phyloP scores from a whole-genome alignment of 2,888 invertebrate genomes.

The Synergus itoensis region DNA sequence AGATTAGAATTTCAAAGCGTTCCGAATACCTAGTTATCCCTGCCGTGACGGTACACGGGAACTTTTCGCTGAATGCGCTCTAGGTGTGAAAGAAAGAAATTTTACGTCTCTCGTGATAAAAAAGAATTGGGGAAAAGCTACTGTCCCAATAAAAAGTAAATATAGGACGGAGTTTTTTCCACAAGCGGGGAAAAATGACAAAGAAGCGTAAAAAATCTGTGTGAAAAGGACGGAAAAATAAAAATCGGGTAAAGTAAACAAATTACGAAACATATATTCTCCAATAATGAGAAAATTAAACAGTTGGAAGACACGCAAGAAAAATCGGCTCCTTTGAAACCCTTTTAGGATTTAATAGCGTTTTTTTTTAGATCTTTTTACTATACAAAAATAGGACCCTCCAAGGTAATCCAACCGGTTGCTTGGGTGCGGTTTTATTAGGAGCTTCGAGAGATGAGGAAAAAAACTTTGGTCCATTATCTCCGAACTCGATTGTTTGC shows the following conservation, averaged over 20 bases:
- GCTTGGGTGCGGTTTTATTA: conserved; percentile 30
- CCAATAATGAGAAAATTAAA: no score
- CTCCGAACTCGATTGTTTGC: not conserved
- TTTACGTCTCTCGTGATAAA: not conserved
- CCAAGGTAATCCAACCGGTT: conserved; percentile 20
- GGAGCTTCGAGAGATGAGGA: conserved; percentile 1
- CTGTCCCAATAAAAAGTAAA: not conserved
- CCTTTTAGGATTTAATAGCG: not conserved
- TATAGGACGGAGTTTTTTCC: not conserved
- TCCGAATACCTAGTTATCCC: conserved; percentile 71
- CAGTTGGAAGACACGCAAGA: not conserved
- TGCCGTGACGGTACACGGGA: conserved; percentile 51
- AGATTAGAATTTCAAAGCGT: conserved; percentile 67
- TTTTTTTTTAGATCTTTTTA: not conserved
- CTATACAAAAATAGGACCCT: conserved; percentile 11
- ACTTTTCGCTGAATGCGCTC: not conserved
- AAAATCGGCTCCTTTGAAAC: not conserved
- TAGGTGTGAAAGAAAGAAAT: conserved; percentile 1
- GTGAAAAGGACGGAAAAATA: not conserved
- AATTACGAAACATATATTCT: not conserved
- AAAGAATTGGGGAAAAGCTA: not conserved
- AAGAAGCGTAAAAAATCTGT: not conserved
- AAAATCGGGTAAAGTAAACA: not conserved
- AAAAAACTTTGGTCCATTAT: conserved; percentile 33
- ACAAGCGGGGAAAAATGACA: not conserved